phyloP scores from a whole-genome alignment of 1,140 invertebrate genomes.

The Tachypleus tridentatus region DNA sequence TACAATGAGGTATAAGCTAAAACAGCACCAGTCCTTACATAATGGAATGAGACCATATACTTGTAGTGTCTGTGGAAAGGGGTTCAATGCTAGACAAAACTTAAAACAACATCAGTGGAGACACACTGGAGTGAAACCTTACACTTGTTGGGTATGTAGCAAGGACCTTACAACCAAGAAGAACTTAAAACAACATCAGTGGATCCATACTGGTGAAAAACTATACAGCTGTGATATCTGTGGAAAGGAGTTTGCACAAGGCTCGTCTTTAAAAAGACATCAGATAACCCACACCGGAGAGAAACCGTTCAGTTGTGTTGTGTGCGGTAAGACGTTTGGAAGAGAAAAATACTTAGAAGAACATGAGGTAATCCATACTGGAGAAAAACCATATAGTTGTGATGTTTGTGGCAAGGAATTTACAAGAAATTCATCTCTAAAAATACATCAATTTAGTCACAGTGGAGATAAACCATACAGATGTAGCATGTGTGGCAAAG shows the following conservation, averaged over 20 bases:
- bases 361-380: conserved; percentile 63
- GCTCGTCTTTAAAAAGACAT: conserved; percentile 65
- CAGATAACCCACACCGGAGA: conserved; percentile 57
- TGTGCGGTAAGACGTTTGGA: conserved; percentile 46
- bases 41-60: not conserved
- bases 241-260: conserved; percentile 8
- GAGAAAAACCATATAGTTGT: conserved; percentile 59
- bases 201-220: conserved; percentile 64
- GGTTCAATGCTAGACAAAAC: conserved; percentile 15
- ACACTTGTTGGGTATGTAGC: conserved; percentile 42
- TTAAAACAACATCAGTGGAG: conserved; percentile 28
- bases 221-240: conserved; percentile 42
- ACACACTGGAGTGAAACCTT: conserved; percentile 28
- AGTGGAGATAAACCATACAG: conserved; percentile 34
- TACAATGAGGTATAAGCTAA: not conserved
- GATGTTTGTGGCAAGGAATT: conserved; percentile 78
- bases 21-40: not conserved
- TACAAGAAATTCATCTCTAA: conserved; percentile 9
- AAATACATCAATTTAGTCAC: conserved; percentile 7
- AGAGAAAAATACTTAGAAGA: conserved; percentile 12
- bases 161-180: conserved; percentile 41
- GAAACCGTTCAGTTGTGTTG: conserved; percentile 56
- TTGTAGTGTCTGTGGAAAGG: conserved; percentile 11
- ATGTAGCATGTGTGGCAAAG: conserved; percentile 37
- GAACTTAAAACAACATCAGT: conserved; percentile 46